Base-by-base conservation (phyloP, 2,797 vertebrate genomes). In the Mastacembelus armatus region DNA sequence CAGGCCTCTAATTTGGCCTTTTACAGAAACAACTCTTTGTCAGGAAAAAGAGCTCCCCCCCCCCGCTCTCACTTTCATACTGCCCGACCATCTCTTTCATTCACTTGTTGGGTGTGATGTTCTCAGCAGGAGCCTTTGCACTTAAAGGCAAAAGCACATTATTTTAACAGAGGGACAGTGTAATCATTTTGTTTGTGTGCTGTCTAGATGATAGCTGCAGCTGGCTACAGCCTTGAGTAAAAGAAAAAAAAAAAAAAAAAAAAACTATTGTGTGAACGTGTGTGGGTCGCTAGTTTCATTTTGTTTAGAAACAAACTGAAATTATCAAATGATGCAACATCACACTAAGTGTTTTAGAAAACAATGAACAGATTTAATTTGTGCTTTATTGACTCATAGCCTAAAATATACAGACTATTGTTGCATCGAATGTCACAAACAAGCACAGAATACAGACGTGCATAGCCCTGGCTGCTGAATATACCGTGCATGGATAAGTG, bases 1-100 rank as follows among this genome's bases (percentile, higher is more conserved):
- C 27, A 70, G 69, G 44, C 24, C 48, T 78, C 56, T 81, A 86
- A 89, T 89, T 86, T 88, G 44, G 66, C 47, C 69, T 55, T 68
- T 77, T 70, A 75, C 2, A 42, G 58, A 80, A 85, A 77, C 75
- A 65, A 78, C 65, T 75, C 63, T 74, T 54, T 77, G 56, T 50
- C 60, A 62, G 32, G 44, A 32, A 36, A 47, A 78, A 43, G 40
- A 44, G 7, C 24, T 14, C 42, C 54, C 36, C 47, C 32, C 62
- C 24, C 42, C 36, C 11, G 18, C 18, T 63, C 22, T 59, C 30
- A 45, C 3, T 67, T 59, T 66, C 19, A 22, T 18, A 22, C 30
- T 16, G 10, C 32, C 33, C 35, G 22, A 47, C 21, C 61, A 26
- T 36, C 11, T 50, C 47, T 68, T 27, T 36, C 14, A 19, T 44